phyloP scores from a whole-genome alignment of 2,888 invertebrate species.

The Thumatha senex region DNA sequence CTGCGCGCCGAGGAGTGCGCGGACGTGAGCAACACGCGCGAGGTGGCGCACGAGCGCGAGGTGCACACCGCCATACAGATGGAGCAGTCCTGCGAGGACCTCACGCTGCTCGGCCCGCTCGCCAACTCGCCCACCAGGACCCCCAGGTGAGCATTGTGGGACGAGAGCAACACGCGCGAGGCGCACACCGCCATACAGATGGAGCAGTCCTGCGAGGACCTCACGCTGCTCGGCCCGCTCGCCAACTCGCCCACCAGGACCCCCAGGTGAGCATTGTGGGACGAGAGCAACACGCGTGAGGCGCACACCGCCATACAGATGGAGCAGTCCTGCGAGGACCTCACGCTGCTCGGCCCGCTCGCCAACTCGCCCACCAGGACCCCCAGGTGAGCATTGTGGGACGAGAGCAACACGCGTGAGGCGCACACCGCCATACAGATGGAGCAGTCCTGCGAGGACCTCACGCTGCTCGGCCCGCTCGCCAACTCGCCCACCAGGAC shows the following conservation, averaged over 20 bases:
- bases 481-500: slow-evolving; percentile 81
- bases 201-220: slow-evolving; percentile 97
- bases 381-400: slow-evolving; percentile 87
- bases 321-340: slow-evolving; percentile 97
- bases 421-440: slow-evolving; percentile 96
- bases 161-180: slow-evolving; percentile 92
- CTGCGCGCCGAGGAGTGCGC: slow-evolving; percentile 94
- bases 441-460: slow-evolving; percentile 97
- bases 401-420: slow-evolving; percentile 91
- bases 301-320: slow-evolving; percentile 96
- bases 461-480: slow-evolving; percentile 82
- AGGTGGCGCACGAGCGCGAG: slow-evolving; percentile 96
- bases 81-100: slow-evolving; percentile 97
- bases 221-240: slow-evolving; percentile 82
- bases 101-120: slow-evolving; percentile 82
- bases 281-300: slow-evolving; percentile 91
- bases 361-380: slow-evolving; percentile 81
- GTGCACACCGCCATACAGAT: slow-evolving; percentile 96
- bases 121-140: slow-evolving; percentile 81
- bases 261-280: slow-evolving; percentile 87
- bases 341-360: slow-evolving; percentile 82
- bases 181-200: slow-evolving; percentile 96
- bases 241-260: slow-evolving; percentile 81
- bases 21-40: slow-evolving; percentile 91
- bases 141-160: slow-evolving; percentile 84